Conservation (phyloP, 2,113 vertebrate species). For the Paradisaea rubra region DNA sequence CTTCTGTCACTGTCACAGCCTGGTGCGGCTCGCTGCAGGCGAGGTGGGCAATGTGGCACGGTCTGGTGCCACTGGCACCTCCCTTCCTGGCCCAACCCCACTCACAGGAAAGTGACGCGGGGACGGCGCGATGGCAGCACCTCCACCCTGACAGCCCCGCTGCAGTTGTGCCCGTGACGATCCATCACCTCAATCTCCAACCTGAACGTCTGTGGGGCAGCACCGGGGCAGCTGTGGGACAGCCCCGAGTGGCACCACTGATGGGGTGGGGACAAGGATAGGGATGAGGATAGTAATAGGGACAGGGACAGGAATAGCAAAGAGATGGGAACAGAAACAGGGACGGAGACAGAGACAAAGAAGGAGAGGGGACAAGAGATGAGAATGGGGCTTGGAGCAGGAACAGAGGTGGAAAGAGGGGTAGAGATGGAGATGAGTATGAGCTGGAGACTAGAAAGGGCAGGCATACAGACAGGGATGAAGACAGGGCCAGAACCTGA, state of each 20-base stretch:
- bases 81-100: fast-evolving
- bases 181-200: conserved; percentile 60
- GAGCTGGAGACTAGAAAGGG: neutral
- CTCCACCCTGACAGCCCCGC: conserved; percentile 44
- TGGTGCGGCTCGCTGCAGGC: neutral
- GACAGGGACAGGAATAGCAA: neutral
- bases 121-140: conserved; percentile 49
- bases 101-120: conserved; percentile 70
- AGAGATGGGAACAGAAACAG: neutral
- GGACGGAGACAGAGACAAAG: too few relatives aligned
- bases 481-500: neutral
- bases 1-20: neutral
- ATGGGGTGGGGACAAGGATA: neutral
- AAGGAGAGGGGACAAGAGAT: neutral
- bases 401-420: neutral
- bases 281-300: neutral
- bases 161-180: conserved; percentile 41
- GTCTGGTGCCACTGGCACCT: neutral
- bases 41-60: fast-evolving
- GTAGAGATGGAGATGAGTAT: neutral
- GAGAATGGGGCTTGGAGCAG: neutral
- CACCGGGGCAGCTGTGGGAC: neutral
- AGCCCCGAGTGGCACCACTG: neutral
- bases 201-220: conserved; percentile 39
- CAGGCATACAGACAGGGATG: neutral